Percentiles rank a stretch among this genome's conserved stretches.
phyloP scores from a whole-genome alignment of 30 jellyfish, hydroid and myxozoan genomes.

The Aurelia aurita complex sp. Pacific region DNA sequence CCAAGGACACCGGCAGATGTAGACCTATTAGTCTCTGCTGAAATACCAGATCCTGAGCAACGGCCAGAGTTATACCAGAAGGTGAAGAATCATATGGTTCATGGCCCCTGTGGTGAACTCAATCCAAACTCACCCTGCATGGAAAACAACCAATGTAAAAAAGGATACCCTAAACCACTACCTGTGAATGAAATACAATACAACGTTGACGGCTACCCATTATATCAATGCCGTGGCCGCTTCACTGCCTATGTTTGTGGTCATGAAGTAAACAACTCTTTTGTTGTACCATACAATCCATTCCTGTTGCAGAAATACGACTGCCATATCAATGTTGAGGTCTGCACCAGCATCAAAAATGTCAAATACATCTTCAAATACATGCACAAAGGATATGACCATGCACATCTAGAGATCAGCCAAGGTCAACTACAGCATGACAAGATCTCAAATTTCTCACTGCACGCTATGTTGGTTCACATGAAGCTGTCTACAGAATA shows the following conservation, averaged over 20 bases:
- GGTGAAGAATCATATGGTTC: background rate
- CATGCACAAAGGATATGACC: conserved; percentile 69
- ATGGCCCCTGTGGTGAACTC: background rate
- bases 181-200: background rate
- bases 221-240: conserved; percentile 48
- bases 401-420: conserved; percentile 50
- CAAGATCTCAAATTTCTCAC: conserved; percentile 43
- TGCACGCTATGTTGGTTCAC: conserved; percentile 47
- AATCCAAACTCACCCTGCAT: too few relatives aligned
- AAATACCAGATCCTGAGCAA: background rate
- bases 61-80: background rate
- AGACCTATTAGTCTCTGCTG: conserved; percentile 1
- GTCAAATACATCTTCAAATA: conserved; percentile 73
- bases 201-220: conserved; percentile 65
- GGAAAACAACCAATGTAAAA: too few relatives aligned
- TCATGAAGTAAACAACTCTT: conserved; percentile 19
- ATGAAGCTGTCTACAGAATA: conserved; percentile 16
- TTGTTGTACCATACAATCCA: conserved; percentile 78
- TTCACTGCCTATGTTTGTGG: background rate
- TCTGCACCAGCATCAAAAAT: conserved; percentile 47
- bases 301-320: conserved; percentile 27
- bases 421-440: conserved; percentile 44
- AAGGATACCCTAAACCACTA: background rate
- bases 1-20: background rate
- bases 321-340: conserved; percentile 77